Base-by-base conservation (phyloP, 2,113 vertebrate genomes). In the Pseudorhombus dupliciocellatus region DNA sequence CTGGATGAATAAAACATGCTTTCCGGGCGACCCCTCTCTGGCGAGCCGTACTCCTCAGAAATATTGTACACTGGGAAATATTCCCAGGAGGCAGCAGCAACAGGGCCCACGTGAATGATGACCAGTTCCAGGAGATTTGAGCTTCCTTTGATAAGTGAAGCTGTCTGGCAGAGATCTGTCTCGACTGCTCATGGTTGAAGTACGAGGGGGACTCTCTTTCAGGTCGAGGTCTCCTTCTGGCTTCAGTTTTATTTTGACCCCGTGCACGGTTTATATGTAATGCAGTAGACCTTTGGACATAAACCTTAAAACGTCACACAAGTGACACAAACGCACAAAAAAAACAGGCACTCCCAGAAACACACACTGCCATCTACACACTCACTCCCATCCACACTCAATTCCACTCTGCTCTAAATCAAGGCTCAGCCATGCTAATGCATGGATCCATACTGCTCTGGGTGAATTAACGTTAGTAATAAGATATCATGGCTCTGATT, bases 381-480 rank as follows among this genome's bases (percentile, higher is more conserved):
- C 53, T 66, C 20, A 81, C 28, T 62, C 66, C 63, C 61, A 70
- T 69, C 68, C 72, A 61, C 63, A 62, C 68, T 79, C 81, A 80
- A 40, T 87, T 83, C 81, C 70, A 64, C 73, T 80, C 68, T 60
- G 84, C 88, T 83, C 77, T 92, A 91, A 92, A 92, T 92, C 90
- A 90, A 75, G 77, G 70, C 81, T 92, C 88, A 91, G 93, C 91
- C 89, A 91, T 69, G 94, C 95, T 90, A 91, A 94, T 94, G 95
- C 94, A 95, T 89, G 89, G 95, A 96, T 96, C 95, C 89, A 93
- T 95, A 96, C 93, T 73, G 93, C 94, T 96, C 94, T 95, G 95
- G 96, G 95, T 97, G 95, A 98, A 97, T 98, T 97, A 97, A 96
- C 92, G 90, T 96, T 95, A 96, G 95, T 98, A 96, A 98, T 97